These are phyloP conservation scores for Sebastes melanostomus DNA, from an alignment of 2,797 vertebrate genomes.

Conservation along the genomic window DNA sequence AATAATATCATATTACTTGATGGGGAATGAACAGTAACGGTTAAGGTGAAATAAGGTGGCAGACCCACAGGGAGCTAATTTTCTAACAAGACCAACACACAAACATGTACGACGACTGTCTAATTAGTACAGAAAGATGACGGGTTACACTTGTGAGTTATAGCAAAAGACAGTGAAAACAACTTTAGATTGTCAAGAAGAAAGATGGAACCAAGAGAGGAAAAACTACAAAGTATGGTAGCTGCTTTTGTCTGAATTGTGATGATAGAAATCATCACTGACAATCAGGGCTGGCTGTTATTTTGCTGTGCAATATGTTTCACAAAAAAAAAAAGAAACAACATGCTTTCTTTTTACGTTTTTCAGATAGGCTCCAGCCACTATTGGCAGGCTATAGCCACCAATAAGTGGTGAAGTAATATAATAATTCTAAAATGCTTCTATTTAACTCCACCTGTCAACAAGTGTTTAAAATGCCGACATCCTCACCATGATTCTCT, in stretches of 20 bases:
- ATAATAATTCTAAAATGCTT: background rate
- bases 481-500: background rate
- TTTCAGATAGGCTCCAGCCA: background rate
- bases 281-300: background rate
- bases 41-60: background rate
- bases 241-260: background rate
- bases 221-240: background rate
- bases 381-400: background rate
- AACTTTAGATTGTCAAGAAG: background rate
- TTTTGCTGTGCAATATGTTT: background rate
- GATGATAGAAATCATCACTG: background rate
- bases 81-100: background rate
- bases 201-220: background rate
- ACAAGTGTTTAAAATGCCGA: background rate
- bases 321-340: background rate
- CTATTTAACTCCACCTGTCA: background rate
- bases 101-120: background rate
- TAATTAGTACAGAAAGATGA: background rate
- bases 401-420: background rate
- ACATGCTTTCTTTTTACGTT: background rate
- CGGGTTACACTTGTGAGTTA: background rate
- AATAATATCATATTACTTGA: background rate
- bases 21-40: background rate
- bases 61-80: background rate
- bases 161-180: background rate